Base-by-base conservation (phyloP, 1,140 invertebrate genomes). In the Hypsibius dujardini region DNA sequence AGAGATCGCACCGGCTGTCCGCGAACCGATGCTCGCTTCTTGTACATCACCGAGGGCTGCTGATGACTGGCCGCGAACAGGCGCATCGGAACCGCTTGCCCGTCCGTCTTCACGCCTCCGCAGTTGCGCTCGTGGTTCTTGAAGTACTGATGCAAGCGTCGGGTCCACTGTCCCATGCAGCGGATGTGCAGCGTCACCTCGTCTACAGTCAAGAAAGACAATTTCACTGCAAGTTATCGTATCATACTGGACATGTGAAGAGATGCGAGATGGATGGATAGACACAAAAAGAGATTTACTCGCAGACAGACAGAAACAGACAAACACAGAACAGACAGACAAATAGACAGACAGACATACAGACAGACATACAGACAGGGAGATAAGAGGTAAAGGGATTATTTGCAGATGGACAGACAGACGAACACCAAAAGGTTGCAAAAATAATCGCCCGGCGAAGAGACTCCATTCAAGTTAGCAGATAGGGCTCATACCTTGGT, bases 81-180 rank as follows among this genome's bases (percentile, higher is more conserved):
- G 12, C 40, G 12, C 12, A 12, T 67, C 3, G 42, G 3, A 15
- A 42, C 3, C 12, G 12, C 42, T 3, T 15, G 12, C 42, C 12
- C 42, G 7, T 12, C 62, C 12, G 42, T 42, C 62, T 67, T 67
- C 12, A 67, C 62, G 7, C 62, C 62, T 15, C 62, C 62, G 42
- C 62, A 67, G 42, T 67, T 67, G 12, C 42, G 62, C 62, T 67
- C 62, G 42, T 67, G 62, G 70, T 83, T 83, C 75, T 92, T 88
- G 75, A 95, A 95, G 78, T 92, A 93, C 1, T 86, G 84, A 76
- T 94, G 90, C 0, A 96, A 80, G 1, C 87, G 83, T 76, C 90
- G 92, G 0, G 93, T 96, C 93, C 94, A 97, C 79, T 94, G 86
- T 1, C 93, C 94, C 0, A 92, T 90, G 2, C 87, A 91, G 72